These are phyloP conservation scores for Limulus polyphemus DNA, from an alignment of 2,888 invertebrate genomes.

Conservation along the genomic window DNA sequence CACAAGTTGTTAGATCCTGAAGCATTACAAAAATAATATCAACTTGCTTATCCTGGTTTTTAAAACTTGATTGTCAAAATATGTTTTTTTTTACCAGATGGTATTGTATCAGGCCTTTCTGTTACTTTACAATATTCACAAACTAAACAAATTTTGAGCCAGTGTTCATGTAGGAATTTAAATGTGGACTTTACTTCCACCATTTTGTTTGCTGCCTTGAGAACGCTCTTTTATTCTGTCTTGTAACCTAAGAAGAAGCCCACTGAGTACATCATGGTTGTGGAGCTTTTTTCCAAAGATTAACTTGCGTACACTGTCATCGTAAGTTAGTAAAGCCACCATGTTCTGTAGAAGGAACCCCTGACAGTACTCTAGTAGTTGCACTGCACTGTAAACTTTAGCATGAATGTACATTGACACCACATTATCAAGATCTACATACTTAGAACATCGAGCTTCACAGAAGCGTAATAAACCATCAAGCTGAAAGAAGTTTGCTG, in stretches of 20 bases:
- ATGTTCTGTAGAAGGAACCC: constrained; percentile 80
- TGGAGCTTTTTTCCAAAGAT: constrained; percentile 78
- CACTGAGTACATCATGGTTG: constrained; percentile 75
- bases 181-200: no score
- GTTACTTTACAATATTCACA: no score
- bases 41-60: no score
- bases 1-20: no score
- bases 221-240: constrained; percentile 42
- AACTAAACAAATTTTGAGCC: no score
- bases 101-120: no score
- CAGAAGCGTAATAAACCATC: constrained; percentile 71
- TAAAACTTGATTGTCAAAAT: no score
- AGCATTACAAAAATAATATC: no score
- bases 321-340: constrained; percentile 83
- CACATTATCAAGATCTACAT: constrained; percentile 74
- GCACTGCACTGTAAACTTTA: constrained; percentile 77
- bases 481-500: constrained; percentile 80
- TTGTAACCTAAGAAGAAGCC: constrained; percentile 64
- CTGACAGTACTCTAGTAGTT: constrained; percentile 76
- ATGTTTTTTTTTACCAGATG: no score
- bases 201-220: no score
- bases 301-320: constrained; percentile 74
- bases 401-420: constrained; percentile 87
- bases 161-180: no score
- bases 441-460: constrained; percentile 67